Conservation (phyloP, 2,888 invertebrate species). For the Lepeophtheirus nordmannii region DNA sequence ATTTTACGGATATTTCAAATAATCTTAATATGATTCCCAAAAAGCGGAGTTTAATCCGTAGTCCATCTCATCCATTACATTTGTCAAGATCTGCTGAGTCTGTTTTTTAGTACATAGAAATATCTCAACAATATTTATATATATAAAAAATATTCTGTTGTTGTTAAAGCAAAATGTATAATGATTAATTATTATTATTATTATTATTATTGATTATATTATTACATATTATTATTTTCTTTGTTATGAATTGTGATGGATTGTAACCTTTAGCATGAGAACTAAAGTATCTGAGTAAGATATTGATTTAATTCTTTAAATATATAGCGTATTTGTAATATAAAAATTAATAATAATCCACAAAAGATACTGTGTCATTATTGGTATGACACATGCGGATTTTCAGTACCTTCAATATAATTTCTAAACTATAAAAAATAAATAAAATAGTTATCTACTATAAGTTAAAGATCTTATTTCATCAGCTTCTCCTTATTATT, state of each 20-base stretch:
- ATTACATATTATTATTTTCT: background rate
- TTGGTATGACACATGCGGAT: too few species aligned
- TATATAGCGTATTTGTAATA: background rate
- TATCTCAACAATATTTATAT: background rate
- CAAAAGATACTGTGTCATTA: too few species aligned
- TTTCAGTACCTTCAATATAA: too few species aligned
- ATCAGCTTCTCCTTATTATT: too few species aligned
- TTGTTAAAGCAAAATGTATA: background rate
- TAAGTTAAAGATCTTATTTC: too few species aligned
- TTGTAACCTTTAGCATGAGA: background rate
- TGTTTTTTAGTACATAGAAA: constrained; percentile 47
- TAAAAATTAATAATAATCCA: background rate
- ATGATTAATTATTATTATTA: background rate
- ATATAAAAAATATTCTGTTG: background rate
- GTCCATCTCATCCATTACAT: constrained; percentile 95
- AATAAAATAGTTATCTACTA: too few species aligned
- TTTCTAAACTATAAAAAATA: too few species aligned
- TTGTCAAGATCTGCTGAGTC: constrained; percentile 90
- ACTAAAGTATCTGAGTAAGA: background rate
- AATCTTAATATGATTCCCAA: constrained; percentile 82
- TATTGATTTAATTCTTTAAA: background rate
- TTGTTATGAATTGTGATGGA: constrained; percentile 1
- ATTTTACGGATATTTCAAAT: constrained; percentile 64
- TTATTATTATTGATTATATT: background rate
- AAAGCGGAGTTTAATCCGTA: constrained; percentile 71